phyloP scores from a whole-genome alignment of 2,797 vertebrate species.

The Gephyroberyx darwinii region DNA sequence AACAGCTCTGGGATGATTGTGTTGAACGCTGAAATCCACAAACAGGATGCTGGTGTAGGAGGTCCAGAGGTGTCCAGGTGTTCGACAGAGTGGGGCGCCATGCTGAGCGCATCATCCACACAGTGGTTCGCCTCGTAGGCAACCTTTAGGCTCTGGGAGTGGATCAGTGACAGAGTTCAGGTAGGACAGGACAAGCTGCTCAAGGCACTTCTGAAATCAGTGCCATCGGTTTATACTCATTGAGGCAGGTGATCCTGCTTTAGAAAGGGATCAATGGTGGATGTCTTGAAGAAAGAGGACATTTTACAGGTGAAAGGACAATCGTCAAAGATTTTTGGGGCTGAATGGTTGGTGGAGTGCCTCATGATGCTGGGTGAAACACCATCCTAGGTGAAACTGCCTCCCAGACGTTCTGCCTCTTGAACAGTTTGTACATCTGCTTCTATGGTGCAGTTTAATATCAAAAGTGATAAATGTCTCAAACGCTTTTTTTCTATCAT shows the following conservation, averaged over 20 bases:
- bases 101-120: conserved; percentile 29
- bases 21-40: too few species aligned
- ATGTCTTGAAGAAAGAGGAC: too few species aligned
- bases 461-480: too few species aligned
- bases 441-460: not conserved
- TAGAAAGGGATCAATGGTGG: not conserved
- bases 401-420: too few species aligned
- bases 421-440: too few species aligned
- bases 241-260: not conserved
- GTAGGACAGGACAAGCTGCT: conserved; percentile 39
- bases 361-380: too few species aligned
- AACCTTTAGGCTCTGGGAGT: not conserved
- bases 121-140: conserved; percentile 19
- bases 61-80: not conserved
- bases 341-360: not conserved
- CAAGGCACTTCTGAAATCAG: conserved; percentile 43
- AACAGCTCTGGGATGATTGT: too few species aligned
- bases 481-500: too few species aligned
- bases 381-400: too few species aligned
- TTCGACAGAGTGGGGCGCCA: not conserved
- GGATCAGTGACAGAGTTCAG: conserved; percentile 51
- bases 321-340: not conserved
- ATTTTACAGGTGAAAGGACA: not conserved
- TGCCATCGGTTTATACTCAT: not conserved
- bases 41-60: not conserved